Percentiles rank a stretch among this genome's conserved stretches.
Conservation (phyloP, 2,888 invertebrate genomes). For the Leucophenga montana region DNA sequence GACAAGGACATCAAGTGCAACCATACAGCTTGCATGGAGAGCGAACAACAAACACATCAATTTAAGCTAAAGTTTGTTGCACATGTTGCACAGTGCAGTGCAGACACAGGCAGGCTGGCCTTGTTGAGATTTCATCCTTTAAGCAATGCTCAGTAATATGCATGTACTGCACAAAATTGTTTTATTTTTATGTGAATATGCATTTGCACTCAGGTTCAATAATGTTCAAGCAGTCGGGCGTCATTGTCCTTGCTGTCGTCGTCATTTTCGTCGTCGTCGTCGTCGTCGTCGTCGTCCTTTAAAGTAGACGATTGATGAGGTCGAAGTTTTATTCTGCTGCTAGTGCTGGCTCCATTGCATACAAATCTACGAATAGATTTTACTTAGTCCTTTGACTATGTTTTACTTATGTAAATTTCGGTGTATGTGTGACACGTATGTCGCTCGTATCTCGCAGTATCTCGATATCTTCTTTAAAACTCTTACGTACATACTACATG, state of each 20-base stretch:
- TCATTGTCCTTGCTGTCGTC: constrained; percentile 6
- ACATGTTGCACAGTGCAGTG: not conserved
- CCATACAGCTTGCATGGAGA: not conserved
- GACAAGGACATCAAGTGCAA: not conserved
- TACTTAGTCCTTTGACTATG: not conserved
- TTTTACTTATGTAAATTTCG: not conserved
- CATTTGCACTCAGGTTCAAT: constrained; percentile 21
- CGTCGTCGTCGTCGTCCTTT: constrained; percentile 20
- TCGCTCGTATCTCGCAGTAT: not conserved
- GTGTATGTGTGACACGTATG: not conserved
- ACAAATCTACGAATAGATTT: not conserved
- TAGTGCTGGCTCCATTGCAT: not conserved
- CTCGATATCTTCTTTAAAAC: not conserved
- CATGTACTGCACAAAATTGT: not conserved
- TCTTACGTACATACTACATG: constrained; percentile 9
- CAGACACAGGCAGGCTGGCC: not conserved
- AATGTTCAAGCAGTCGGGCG: not conserved
- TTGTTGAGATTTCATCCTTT: constrained; percentile 45
- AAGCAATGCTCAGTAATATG: constrained; percentile 19
- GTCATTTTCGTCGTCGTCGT: constrained; percentile 7
- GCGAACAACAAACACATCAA: constrained; percentile 10
- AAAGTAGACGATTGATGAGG: constrained; percentile 63
- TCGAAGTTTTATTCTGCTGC: constrained; percentile 34
- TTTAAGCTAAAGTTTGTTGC: not conserved
- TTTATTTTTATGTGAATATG: constrained; percentile 11